Base-by-base conservation (phyloP, 1,140 invertebrate species). In the Pseudomyrmex concolor region DNA sequence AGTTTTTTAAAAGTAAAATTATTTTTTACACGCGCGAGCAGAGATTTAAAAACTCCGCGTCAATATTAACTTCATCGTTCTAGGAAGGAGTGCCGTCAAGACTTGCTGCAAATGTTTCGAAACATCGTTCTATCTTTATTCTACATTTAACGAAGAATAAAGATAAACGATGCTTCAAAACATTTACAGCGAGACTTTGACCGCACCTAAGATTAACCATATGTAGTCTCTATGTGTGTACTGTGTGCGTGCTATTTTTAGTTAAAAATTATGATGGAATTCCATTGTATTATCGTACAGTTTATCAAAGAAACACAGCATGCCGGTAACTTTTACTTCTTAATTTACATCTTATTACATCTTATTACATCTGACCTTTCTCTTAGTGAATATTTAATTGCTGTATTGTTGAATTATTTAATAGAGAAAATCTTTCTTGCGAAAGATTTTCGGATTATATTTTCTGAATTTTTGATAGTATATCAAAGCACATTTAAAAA, bases 301-400 rank as follows among this genome's bases (percentile, higher is more conserved):
- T 66, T 77, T 67, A 66, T 67, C 48, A 55, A 77, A 67, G 25
- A 66, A 76, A 5, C 34, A 34, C 34, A 34, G 60, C n/a, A 45
- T 54, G 48, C 62, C 45, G 19, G 19, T 66, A 76, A 77, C n/a
- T 64, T 34, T 66, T 54, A 67, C 67, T 66, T 77, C 63, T 54
- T 8, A 55, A 77, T 77, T 77, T 77, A 48, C 73, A 66, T 77
- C 73, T 25, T n/a, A n/a, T n/a, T n/a, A n/a, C n/a, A n/a, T n/a
- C n/a, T n/a, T n/a, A n/a, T n/a, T n/a, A n/a, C n/a, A n/a, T n/a
- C n/a, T n/a, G n/a, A 77, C 48, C 73, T 67, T 77, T 66, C 15
- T 17, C 48, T 77, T 43, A 13, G 4, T n/a, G 76, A 80, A 80
- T 67, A 77, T 80, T 80, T 80, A 70, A 80, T 80, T 54, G 15